phyloP scores from a whole-genome alignment of 2,888 invertebrate species.

The Lampropteryx suffumata region DNA sequence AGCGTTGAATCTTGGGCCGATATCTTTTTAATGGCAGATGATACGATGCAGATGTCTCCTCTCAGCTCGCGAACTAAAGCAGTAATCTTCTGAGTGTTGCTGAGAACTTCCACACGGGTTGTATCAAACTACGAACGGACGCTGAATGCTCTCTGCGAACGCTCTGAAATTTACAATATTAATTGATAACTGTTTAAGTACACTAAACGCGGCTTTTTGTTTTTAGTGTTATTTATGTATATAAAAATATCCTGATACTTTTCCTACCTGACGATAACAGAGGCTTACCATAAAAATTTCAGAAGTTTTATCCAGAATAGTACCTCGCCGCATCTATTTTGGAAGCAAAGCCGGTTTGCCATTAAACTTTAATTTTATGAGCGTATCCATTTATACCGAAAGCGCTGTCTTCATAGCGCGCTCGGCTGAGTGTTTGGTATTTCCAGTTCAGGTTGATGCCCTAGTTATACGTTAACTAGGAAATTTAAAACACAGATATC shows the following conservation, averaged over 20 bases:
- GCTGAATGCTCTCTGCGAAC: constrained; percentile 95
- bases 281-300: too few species aligned
- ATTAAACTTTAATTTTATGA: constrained; percentile 20
- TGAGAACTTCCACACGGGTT: constrained; percentile 97
- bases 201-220: too few species aligned
- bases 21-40: constrained; percentile 94
- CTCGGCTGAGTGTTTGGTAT: constrained; percentile 18
- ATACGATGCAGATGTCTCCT: constrained; percentile 95
- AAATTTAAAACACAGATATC: background rate
- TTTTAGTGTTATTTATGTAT: too few species aligned
- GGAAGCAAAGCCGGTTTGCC: background rate
- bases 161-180: constrained; percentile 81
- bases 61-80: constrained; percentile 94
- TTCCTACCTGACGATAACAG: too few species aligned
- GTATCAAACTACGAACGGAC: constrained; percentile 97
- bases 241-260: too few species aligned
- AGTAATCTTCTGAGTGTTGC: constrained; percentile 96
- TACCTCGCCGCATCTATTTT: constrained; percentile 5
- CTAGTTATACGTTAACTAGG: constrained; percentile 9
- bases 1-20: constrained; percentile 94
- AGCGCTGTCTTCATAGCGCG: constrained; percentile 15
- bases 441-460: constrained; percentile 20
- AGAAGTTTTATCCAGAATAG: background rate
- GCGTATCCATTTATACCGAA: constrained; percentile 10
- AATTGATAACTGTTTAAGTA: too few species aligned